Evolutionary conservation across 35 echinoderm and acorn worm species (phyloP).

Genomic region (Apostichopus californicus): DNA sequence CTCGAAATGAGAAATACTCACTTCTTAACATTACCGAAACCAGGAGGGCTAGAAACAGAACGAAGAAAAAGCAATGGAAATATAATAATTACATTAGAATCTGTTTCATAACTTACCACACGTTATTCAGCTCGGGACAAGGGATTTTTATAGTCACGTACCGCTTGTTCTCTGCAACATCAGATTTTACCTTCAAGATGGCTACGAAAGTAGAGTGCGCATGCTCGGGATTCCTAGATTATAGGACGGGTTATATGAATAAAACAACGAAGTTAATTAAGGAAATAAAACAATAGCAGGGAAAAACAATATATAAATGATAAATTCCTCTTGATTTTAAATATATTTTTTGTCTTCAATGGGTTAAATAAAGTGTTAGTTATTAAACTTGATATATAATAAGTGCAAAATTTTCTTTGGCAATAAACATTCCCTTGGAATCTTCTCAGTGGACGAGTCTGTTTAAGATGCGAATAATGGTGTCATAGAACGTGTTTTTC

Average conservation of each 20-base stretch:
- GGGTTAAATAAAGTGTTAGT: not conserved
- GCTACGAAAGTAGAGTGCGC: constrained; percentile 57
- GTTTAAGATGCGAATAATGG: constrained; percentile 49
- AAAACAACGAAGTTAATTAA: too few species aligned
- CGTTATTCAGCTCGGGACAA: not conserved
- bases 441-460: constrained; percentile 42
- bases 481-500: constrained; percentile 43
- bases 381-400: not conserved
- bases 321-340: too few species aligned
- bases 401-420: not conserved
- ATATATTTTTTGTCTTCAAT: not conserved
- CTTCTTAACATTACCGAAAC: not conserved
- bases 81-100: not conserved
- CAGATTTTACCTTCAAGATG: constrained; percentile 56
- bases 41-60: not conserved
- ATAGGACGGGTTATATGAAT: not conserved
- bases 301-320: not conserved
- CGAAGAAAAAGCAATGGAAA: not conserved
- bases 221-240: constrained; percentile 44
- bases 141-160: constrained; percentile 13
- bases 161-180: not conserved
- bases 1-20: not conserved
- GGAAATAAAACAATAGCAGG: not conserved
- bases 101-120: constrained; percentile 26
- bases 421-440: not conserved